Evolutionary conservation across 1,140 invertebrate genomes (phyloP).

Genomic region (Bacillus rossius): DNA sequence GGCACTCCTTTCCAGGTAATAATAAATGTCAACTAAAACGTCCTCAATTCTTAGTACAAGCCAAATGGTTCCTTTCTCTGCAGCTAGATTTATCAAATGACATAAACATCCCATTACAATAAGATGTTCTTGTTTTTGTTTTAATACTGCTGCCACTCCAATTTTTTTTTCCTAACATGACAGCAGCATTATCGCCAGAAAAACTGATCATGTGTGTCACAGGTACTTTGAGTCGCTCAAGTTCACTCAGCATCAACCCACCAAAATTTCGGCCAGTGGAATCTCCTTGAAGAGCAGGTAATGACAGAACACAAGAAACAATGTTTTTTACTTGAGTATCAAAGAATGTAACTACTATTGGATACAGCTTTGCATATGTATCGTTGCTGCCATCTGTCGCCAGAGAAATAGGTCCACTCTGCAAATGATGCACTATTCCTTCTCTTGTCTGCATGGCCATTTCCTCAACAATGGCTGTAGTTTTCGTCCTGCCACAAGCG

Average conservation of each 20-base stretch:
- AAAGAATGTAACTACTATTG: not conserved
- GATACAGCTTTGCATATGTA: not conserved
- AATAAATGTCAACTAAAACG: not conserved
- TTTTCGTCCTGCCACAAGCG: constrained; percentile 1
- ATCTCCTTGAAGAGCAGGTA: not conserved
- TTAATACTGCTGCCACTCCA: constrained; percentile 1
- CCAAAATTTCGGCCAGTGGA: not conserved
- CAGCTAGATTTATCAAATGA: not conserved
- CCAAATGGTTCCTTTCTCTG: not conserved
- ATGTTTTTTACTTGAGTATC: not conserved
- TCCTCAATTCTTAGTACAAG: not conserved
- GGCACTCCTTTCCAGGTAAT: not conserved
- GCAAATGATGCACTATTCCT: not conserved
- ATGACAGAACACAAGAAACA: not conserved
- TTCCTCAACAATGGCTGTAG: not conserved
- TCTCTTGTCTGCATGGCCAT: not conserved
- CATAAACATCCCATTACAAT: not conserved
- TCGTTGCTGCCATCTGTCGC: not conserved
- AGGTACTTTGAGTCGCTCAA: not conserved
- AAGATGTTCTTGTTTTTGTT: not conserved
- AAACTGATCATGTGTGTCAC: not conserved
- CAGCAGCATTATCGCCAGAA: not conserved
- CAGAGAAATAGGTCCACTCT: not conserved
- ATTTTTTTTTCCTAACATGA: not conserved
- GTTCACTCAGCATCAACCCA: not conserved